Conservation (phyloP, 2,888 invertebrate genomes). For the Drosophila neotestacea region DNA sequence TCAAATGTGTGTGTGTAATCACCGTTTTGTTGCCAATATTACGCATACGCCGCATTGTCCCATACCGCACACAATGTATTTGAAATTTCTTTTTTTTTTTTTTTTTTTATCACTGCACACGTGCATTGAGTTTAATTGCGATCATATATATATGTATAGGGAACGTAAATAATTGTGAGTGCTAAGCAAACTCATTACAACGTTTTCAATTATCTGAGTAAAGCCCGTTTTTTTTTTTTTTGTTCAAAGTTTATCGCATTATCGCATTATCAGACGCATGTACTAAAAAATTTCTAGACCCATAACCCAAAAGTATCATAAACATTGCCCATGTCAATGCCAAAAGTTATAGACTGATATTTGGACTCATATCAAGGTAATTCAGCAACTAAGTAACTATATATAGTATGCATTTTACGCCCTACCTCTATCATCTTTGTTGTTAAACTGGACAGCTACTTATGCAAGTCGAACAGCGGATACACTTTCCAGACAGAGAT, state of each 20-base stretch:
- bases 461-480: no score
- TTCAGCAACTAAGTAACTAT: neutral
- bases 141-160: conserved; percentile 5
- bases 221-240: neutral
- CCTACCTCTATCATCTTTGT: no score
- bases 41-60: conserved; percentile 32
- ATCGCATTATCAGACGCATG: conserved; percentile 56
- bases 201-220: conserved; percentile 51
- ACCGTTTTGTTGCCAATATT: conserved; percentile 13
- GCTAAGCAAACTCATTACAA: conserved; percentile 56
- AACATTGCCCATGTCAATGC: neutral
- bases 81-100: conserved; percentile 2
- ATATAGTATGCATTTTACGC: no score
- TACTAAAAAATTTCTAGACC: conserved; percentile 14
- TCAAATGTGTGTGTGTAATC: neutral
- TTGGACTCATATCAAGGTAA: neutral
- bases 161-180: conserved; percentile 5
- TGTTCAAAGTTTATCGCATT: conserved; percentile 33
- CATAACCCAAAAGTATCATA: neutral
- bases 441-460: no score
- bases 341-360: neutral
- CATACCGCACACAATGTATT: neutral
- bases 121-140: conserved; percentile 18
- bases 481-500: no score
- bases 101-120: conserved; percentile 22